A percentile compares a stretch with the other conserved stretches of the same genome.
Evolutionary conservation across 2,113 vertebrate species (phyloP).

Genomic region (Aplodontia rufa): DNA sequence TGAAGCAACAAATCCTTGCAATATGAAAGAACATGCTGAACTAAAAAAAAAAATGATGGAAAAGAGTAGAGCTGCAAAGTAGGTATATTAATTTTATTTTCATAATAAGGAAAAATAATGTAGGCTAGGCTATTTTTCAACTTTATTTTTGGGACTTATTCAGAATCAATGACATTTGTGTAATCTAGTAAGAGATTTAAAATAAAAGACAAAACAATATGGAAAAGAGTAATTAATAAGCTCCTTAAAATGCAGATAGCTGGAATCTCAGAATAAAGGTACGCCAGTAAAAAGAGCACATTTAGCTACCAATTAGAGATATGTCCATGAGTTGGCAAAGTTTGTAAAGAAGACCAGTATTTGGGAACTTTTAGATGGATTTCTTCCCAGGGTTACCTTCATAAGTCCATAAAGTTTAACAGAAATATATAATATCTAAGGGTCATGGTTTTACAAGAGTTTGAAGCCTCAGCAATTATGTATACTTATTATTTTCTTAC

Average conservation of each 20-base stretch:
- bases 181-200: conserved; percentile 25
- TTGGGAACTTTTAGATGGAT: not conserved
- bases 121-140: not conserved
- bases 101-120: conserved; percentile 16
- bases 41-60: not conserved
- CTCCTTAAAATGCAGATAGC: not conserved
- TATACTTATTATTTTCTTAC: not conserved
- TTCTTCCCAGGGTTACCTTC: not conserved
- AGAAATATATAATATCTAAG: not conserved
- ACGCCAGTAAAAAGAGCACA: not conserved
- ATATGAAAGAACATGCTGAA: too few species aligned
- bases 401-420: conserved; percentile 5
- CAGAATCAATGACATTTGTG: not conserved
- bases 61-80: not conserved
- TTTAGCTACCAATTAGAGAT: not conserved
- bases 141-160: not conserved
- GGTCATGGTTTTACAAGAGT: not conserved
- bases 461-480: conserved; percentile 1
- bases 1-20: too few species aligned
- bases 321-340: not conserved
- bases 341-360: not conserved
- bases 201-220: conserved; percentile 45
- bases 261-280: not conserved
- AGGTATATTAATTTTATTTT: not conserved
- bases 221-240: not conserved